A percentile compares a stretch with the other conserved stretches of the same genome.
phyloP scores from a whole-genome alignment of 2,797 vertebrate genomes.

The Tragopan temminckii region DNA sequence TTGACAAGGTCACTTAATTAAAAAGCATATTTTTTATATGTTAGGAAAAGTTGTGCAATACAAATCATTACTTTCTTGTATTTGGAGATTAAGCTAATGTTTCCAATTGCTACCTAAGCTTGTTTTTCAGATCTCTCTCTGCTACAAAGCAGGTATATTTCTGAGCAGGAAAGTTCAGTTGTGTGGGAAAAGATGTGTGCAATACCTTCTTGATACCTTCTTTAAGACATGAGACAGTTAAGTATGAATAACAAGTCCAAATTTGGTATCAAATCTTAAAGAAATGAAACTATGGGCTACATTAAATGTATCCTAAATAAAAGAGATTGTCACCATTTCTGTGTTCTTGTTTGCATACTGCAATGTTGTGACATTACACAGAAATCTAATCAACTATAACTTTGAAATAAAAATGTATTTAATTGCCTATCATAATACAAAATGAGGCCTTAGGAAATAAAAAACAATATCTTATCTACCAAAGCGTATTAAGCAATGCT shows the following conservation, averaged over 20 bases:
- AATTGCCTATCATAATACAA: background rate
- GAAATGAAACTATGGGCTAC: background rate
- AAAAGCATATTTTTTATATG: background rate
- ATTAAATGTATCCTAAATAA: background rate
- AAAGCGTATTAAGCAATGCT: background rate
- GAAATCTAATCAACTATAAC: background rate
- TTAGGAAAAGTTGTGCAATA: background rate
- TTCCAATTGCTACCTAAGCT: background rate
- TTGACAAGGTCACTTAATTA: background rate
- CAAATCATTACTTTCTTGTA: background rate
- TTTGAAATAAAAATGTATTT: background rate
- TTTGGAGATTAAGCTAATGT: background rate
- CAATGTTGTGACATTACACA: background rate
- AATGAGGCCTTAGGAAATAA: background rate
- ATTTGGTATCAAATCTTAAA: background rate
- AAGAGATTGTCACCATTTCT: background rate
- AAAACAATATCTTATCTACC: background rate
- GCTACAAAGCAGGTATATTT: background rate
- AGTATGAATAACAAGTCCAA: background rate
- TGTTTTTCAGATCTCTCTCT: background rate
- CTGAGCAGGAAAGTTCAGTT: background rate
- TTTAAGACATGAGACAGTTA: background rate
- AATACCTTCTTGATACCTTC: background rate
- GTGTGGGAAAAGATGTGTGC: background rate
- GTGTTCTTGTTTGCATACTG: background rate